Evolutionary conservation across 2,797 vertebrate genomes (phyloP), one percentile per base, ranked within the genome.

Genomic region (Hipposideros larvatus): DNA sequence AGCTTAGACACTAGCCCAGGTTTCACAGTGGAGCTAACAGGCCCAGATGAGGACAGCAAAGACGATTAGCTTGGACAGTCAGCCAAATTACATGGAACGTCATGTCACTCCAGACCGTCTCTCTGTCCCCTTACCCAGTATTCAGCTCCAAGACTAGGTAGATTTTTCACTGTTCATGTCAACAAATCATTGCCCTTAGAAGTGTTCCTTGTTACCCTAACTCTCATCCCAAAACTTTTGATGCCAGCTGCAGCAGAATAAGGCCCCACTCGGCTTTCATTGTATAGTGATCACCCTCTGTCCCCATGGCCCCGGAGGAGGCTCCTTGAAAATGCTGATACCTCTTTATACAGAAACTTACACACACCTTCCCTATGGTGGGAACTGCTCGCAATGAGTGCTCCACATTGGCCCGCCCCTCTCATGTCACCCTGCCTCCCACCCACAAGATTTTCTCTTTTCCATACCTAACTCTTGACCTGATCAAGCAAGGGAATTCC

Each of bases 1-100:
- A 24, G 94, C 96, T 97, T 94, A 97, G 97, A 87, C 98, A 97
- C 85, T 85, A 96, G 96, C 96, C 96, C 91, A 34, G 97, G 95
- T 51, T 98, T 68, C 95, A 94, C 5, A 97, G 91, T 31, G 71
- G 96, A 43, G 43, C 73, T 77, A 91, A 83, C 91, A 53, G 95
- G 79, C 96, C 97, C 90, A 96, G 96, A 84, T 84, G 87, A 96
- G 85, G 95, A 91, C 74, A 46, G 96, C 91, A 71, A 96, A 96
- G 92, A 90, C 88, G 93, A 96, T 97, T 96, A 92, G 93, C 91
- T 97, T 91, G 96, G 95, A 91, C 88, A 95, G 93, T 1, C 75
- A 46, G 11, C 48, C 4, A 96, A 90, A 70, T 92, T 95, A 97
- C 94, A 95, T 51, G 84, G 97, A 96, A 93, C 75, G 80, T 96